Evolutionary conservation across 2,113 vertebrate species (phyloP).

Genomic region (Isichthys henryi): DNA sequence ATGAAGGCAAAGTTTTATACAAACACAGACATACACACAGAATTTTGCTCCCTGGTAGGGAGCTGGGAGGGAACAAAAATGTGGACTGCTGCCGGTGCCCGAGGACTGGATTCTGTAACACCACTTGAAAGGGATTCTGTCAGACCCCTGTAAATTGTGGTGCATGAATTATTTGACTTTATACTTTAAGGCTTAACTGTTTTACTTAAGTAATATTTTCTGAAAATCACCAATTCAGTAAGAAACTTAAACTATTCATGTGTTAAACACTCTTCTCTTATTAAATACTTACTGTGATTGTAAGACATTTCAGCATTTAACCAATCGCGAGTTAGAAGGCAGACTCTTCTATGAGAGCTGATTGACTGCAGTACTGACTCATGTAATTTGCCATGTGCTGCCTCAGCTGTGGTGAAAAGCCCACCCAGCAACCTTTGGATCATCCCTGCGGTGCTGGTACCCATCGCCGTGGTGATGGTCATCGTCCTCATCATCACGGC

Average conservation of each 20-base stretch:
- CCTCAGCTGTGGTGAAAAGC: conserved; percentile 85
- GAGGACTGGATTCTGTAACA: too few species aligned
- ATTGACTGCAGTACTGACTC: background rate
- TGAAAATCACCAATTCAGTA: background rate
- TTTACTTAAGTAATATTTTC: background rate
- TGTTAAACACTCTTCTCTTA: background rate
- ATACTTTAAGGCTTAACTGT: background rate
- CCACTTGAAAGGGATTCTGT: background rate
- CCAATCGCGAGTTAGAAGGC: background rate
- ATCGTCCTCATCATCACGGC: conserved; percentile 90
- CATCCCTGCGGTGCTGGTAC: conserved; percentile 83
- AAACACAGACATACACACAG: background rate
- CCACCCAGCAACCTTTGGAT: conserved; percentile 93
- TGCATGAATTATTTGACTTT: background rate
- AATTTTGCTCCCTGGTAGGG: too few species aligned
- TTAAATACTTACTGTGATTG: background rate
- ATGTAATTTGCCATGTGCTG: conserved; percentile 14
- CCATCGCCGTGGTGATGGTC: conserved; percentile 80
- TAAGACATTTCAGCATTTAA: background rate
- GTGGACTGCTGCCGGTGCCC: too few species aligned
- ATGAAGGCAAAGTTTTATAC: too few species aligned
- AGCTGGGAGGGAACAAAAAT: too few species aligned
- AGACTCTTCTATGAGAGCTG: background rate
- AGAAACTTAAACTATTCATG: background rate
- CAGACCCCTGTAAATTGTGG: background rate